Conservation (phyloP, 2,888 invertebrate species). For the Crocallis elinguaria region DNA sequence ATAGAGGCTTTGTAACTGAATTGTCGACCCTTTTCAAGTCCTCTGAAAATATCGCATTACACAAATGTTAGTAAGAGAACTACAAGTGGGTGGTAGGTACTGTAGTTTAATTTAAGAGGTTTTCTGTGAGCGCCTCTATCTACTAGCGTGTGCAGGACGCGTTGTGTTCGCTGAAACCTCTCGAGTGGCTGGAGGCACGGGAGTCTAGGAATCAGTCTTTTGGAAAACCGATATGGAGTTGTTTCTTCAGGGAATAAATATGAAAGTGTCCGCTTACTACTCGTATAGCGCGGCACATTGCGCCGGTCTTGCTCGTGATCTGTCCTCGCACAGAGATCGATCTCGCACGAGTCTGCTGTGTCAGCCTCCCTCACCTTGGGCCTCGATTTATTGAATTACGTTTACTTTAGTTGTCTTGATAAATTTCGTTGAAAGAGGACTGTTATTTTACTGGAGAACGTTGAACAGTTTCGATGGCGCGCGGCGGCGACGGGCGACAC, state of each 20-base stretch:
- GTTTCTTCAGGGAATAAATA: neutral
- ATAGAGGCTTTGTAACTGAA: too few species aligned
- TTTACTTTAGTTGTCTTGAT: slow-evolving; percentile 25
- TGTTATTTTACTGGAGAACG: neutral
- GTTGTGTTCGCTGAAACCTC: too few species aligned
- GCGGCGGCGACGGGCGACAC: too few species aligned
- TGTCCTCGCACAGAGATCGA: neutral
- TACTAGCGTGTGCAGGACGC: too few species aligned
- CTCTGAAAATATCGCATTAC: too few species aligned
- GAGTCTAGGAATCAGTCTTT: neutral
- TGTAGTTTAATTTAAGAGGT: too few species aligned
- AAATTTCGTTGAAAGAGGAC: slow-evolving; percentile 7
- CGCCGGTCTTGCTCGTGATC: neutral
- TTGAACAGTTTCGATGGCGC: neutral
- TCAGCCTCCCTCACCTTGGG: neutral
- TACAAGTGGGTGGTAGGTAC: too few species aligned
- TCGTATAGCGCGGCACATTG: neutral
- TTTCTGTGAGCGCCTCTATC: too few species aligned
- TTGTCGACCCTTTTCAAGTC: too few species aligned
- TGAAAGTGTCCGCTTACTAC: neutral
- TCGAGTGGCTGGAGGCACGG: too few species aligned
- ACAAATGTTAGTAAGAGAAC: too few species aligned
- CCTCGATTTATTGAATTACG: slow-evolving; percentile 18
- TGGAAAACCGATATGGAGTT: neutral
- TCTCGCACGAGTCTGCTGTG: neutral